Evolutionary conservation across 2,797 vertebrate genomes (phyloP).

Genomic region (Cirrhinus mrigala): DNA sequence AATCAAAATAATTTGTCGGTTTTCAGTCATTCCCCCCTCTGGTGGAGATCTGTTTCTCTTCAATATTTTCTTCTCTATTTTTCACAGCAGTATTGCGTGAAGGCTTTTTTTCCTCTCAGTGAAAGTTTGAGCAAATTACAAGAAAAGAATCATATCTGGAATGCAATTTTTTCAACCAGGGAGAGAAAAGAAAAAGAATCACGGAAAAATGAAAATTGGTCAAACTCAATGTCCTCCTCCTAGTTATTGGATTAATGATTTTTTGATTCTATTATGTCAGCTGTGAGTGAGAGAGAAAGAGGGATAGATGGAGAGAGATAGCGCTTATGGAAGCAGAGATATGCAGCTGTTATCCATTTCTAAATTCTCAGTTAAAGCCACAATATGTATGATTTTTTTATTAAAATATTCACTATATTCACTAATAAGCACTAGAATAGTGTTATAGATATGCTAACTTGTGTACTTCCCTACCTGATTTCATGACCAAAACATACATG

Average conservation of each 20-base stretch:
- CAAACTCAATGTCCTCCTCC: slow-evolving; percentile 91
- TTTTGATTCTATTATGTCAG: slow-evolving; percentile 90
- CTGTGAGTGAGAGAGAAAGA: slow-evolving; percentile 51
- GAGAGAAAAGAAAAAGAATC: slow-evolving; percentile 68
- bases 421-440: too few species aligned
- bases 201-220: slow-evolving; percentile 87
- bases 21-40: background rate
- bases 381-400: too few species aligned
- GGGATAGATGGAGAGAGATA: slow-evolving; percentile 42
- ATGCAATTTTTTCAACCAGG: background rate
- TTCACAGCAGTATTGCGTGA: background rate
- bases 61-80: slow-evolving; percentile 1
- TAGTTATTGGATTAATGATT: slow-evolving; percentile 99
- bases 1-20: slow-evolving; percentile 33
- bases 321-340: slow-evolving; percentile 90
- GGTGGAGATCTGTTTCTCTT: slow-evolving; percentile 11
- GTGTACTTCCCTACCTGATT: too few species aligned
- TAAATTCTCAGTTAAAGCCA: slow-evolving; percentile 87
- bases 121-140: slow-evolving; percentile 13
- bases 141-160: background rate
- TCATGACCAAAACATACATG: too few species aligned
- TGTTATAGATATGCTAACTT: too few species aligned
- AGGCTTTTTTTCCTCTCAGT: background rate
- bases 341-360: slow-evolving; percentile 93
- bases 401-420: too few species aligned